A percentile compares a stretch with the other conserved stretches of the same genome.
phyloP scores from a whole-genome alignment of 2,797 vertebrate species.

The Pseudocheirus occidentalis region DNA sequence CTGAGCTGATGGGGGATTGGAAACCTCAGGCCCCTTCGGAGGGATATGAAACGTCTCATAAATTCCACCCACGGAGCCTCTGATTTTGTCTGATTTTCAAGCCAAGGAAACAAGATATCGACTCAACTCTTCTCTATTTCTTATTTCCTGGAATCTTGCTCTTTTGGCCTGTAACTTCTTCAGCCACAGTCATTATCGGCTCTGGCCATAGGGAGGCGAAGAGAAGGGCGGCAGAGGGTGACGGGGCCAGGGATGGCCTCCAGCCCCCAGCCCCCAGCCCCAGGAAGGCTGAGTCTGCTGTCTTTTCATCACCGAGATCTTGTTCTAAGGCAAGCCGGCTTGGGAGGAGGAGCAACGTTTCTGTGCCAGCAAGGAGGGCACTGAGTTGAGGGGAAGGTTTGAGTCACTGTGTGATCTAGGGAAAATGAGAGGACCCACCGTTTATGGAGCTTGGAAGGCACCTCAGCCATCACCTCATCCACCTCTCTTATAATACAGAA shows the following conservation, averaged over 20 bases:
- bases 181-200: background rate
- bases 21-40: background rate
- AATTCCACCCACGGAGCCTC: background rate
- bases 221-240: background rate
- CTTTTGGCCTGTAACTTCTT: background rate
- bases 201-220: background rate
- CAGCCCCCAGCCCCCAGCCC: background rate
- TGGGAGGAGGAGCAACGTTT: background rate
- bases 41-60: background rate
- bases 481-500: background rate
- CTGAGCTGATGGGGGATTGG: background rate
- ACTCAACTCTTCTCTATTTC: background rate
- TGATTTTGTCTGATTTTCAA: background rate
- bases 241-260: accelerated
- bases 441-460: background rate
- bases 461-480: background rate
- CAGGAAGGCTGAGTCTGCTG: background rate
- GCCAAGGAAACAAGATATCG: background rate
- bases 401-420: background rate
- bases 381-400: background rate
- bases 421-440: background rate
- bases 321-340: background rate
- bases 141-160: constrained; percentile 11
- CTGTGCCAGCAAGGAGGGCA: background rate
- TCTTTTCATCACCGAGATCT: background rate